Evolutionary conservation across 2,888 invertebrate species (phyloP), one percentile per base, ranked within the genome.

Genomic region (Tiphia femorata): DNA sequence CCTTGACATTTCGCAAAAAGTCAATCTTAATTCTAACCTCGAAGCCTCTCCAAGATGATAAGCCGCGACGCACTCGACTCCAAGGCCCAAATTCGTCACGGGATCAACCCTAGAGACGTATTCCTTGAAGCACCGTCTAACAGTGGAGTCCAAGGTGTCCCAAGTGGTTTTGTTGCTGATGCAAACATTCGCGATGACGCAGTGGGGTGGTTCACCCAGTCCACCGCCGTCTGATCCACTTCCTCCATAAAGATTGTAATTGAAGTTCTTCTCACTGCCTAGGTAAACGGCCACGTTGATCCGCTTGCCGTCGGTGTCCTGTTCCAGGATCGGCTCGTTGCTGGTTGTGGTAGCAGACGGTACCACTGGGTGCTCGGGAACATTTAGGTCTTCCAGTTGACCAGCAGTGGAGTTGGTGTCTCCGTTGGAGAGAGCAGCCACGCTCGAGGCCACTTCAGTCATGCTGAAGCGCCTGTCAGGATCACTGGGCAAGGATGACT

Each of bases 31-130:
- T 7, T 14, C 16, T 7, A 17, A 76, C 76, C 75, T 66, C 58
- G 92, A 92, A 16, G 93, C 91, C 83, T 97, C 96, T 0, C 97
- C 98, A 74, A 98, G 87, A 79, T 96, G 95, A 84, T 98, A 98
- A 69, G 95, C 94, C 58, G 94, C 92, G 57, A 98, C 93, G 20
- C 96, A 95, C 78, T 98, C 97, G 8, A 86, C 84, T 59, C 88
- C 86, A 3, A 91, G 83, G 16, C 83, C 90, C 42, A 80, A 58
- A 65, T 76, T 80, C 40, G 95, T 94, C 12, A 94, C 94, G 0
- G 96, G 95, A 85, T 98, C 98, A 72, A 98, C 91, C 75, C 96
- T 89, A 38, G 94, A 91, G 49, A 96, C 88, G 84, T 97, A 97
- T 77, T 98, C 97, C 84, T 97, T 97, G 83, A 98, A 97, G 48